A percentile compares a stretch with the other conserved stretches of the same genome.
phyloP scores from a whole-genome alignment of 2,113 vertebrate species.

The Circaetus gallicus region DNA sequence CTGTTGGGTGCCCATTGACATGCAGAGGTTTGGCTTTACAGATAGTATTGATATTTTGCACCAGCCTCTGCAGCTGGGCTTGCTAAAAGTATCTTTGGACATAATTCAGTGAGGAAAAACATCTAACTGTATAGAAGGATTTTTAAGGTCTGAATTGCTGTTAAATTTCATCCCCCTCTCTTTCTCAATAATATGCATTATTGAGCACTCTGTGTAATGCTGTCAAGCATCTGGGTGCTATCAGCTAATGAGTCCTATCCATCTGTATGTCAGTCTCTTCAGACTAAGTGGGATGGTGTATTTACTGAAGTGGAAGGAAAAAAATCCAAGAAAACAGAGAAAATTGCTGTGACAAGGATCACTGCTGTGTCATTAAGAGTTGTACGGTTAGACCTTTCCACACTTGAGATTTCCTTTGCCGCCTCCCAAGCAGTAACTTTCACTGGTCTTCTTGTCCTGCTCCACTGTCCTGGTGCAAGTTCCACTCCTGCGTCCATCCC shows the following conservation, averaged over 20 bases:
- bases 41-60: not conserved
- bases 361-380: rapidly evolving
- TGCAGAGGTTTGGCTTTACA: not conserved
- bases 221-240: not conserved
- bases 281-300: not conserved
- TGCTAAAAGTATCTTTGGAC: not conserved
- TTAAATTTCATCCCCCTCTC: not conserved
- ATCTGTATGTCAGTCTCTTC: not conserved
- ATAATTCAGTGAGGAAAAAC: not conserved
- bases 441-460: not conserved
- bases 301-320: not conserved
- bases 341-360: not conserved
- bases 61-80: not conserved
- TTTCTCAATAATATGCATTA: not conserved
- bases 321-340: not conserved
- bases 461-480: not conserved
- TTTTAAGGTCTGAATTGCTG: not conserved
- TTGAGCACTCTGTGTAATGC: not conserved
- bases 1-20: not conserved
- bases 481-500: not conserved
- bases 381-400: not conserved
- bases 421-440: not conserved
- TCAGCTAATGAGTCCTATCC: not conserved
- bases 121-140: not conserved
- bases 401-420: not conserved